Percentiles rank a stretch among this genome's conserved stretches.
These are phyloP conservation scores for Apaloderma vittatum DNA, from an alignment of 2,113 vertebrate species.

Conservation along the genomic window DNA sequence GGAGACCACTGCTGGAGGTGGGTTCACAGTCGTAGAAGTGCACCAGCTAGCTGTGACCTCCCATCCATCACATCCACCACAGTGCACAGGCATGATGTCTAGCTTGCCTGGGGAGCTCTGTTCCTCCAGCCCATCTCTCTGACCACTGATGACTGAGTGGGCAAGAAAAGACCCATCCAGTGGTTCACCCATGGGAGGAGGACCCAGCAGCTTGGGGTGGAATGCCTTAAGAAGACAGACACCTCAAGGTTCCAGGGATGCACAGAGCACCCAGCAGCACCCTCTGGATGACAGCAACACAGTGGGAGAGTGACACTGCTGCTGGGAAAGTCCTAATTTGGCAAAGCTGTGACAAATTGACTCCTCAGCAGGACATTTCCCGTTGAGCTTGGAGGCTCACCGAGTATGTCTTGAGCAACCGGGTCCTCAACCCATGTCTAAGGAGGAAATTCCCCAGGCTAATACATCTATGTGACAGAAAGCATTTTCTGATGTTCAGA, in stretches of 20 bases:
- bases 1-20: not conserved
- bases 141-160: not conserved
- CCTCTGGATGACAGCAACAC: not conserved
- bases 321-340: not conserved
- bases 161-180: accelerated
- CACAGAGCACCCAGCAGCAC: not conserved
- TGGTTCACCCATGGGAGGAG: accelerated
- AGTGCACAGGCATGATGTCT: accelerated
- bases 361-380: not conserved
- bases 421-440: not conserved
- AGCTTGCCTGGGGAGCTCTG: not conserved
- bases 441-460: not conserved
- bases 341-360: not conserved
- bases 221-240: accelerated
- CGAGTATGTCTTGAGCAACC: not conserved
- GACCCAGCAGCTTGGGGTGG: not conserved
- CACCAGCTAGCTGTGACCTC: not conserved
- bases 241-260: accelerated
- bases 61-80: not conserved
- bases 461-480: conserved; percentile 10
- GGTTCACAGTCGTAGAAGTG: not conserved
- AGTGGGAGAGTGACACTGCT: accelerated
- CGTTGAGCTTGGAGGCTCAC: accelerated
- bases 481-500: conserved; percentile 39
- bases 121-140: not conserved